Evolutionary conservation across 2,113 vertebrate species (phyloP).

Genomic region (Steatornis caripensis): DNA sequence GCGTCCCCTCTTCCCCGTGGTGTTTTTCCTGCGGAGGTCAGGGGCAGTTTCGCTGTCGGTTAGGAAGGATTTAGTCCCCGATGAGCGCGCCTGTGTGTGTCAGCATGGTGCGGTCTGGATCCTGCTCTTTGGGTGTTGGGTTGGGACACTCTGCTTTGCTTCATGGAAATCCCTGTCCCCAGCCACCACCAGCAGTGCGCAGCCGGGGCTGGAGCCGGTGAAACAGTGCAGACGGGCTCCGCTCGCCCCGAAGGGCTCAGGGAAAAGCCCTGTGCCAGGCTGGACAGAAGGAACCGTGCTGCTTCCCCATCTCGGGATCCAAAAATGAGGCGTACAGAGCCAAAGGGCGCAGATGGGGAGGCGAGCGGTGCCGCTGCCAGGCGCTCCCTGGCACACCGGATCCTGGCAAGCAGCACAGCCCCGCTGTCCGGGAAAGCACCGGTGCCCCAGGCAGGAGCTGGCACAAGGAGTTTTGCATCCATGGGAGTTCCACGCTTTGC

Average conservation of each 20-base stretch:
- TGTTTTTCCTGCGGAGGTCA: fast-evolving
- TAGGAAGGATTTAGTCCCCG: neutral
- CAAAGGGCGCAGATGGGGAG: neutral
- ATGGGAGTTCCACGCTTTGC: fast-evolving
- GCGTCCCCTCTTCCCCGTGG: too few relatives aligned
- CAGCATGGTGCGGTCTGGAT: fast-evolving
- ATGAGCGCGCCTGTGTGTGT: neutral
- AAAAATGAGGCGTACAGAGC: fast-evolving
- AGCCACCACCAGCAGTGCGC: neutral
- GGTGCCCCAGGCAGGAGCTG: neutral
- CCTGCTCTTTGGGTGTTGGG: neutral
- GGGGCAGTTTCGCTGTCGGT: fast-evolving
- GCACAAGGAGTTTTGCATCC: neutral
- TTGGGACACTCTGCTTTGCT: neutral
- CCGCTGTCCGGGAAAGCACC: neutral
- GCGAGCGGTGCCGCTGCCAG: fast-evolving
- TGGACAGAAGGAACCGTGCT: neutral
- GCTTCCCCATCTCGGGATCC: neutral
- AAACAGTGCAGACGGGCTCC: fast-evolving
- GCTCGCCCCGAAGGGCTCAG: fast-evolving
- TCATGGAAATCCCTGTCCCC: too few relatives aligned
- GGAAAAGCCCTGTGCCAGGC: neutral
- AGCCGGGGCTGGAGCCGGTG: neutral
- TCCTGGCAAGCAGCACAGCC: neutral
- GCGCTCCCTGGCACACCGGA: fast-evolving